Evolutionary conservation across 2,888 invertebrate genomes (phyloP), one percentile per base, ranked within the genome.

Genomic region (Dryobota labecula): DNA sequence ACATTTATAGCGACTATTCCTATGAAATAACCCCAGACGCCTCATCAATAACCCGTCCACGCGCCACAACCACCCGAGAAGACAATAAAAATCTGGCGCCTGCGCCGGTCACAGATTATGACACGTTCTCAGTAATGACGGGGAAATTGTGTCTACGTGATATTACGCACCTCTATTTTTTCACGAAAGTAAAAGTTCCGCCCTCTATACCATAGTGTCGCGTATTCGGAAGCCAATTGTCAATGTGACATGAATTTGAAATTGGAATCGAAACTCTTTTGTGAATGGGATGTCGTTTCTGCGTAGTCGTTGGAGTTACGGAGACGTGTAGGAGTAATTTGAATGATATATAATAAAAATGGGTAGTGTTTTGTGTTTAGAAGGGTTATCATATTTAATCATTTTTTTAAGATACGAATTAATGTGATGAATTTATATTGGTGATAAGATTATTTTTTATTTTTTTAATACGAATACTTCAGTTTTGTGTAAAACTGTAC

Each of bases 61-160:
- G 88, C 83, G 74, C 83, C 74, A 82, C 87, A 88, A 87, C 89
- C 90, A 87, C 88, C 86, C 80, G 86, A 83, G 87, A 85, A 87
- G 84, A 93, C 92, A 93, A 94, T 93, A 93, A 94, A 92, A 92
- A 89, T 90, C 87, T 92, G 95, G 96, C 95, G 95, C 95, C 95
- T 93, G 84, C 67, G 85, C 89, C 91, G 88, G 84, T 85, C 90
- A 92, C 91, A 90, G 92, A 94, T 93, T 94, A 93, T 93, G 88
- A 92, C 95, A 95, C 95, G 94, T 95, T 87, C 90, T 51, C 75
- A 76, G 85, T 95, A 96, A 95, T 95, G 94, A 94, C 90, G 89
- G 88, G 90, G 89, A 93, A 95, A 95, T 95, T 92, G 92, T 91
- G 84, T 78, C 88, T 92, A 96, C 95, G 95, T 96, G 95, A 94